Conservation (phyloP, 2,797 vertebrate genomes). For the Lates japonicus region DNA sequence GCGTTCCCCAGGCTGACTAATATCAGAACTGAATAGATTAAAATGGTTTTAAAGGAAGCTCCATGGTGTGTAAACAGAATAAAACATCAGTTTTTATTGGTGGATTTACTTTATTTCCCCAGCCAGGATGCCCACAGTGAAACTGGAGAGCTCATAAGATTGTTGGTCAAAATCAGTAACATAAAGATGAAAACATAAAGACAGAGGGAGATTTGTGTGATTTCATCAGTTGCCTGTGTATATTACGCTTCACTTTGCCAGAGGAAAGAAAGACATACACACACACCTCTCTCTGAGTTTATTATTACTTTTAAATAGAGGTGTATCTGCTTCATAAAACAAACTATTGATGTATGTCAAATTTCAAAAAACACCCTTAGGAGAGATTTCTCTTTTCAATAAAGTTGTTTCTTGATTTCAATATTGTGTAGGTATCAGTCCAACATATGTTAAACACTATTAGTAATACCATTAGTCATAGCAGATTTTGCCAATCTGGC, state of each 20-base stretch:
- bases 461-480: not conserved
- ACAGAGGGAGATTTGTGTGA: not conserved
- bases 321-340: not conserved
- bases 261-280: not conserved
- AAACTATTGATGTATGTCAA: not conserved
- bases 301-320: not conserved
- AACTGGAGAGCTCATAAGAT: not conserved
- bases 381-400: not conserved
- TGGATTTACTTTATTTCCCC: not conserved
- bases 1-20: not conserved
- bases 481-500: not conserved
- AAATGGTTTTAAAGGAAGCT: not conserved
- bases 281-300: not conserved
- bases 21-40: not conserved
- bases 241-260: not conserved
- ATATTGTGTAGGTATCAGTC: not conserved
- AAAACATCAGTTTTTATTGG: not conserved
- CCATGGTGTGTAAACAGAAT: not conserved
- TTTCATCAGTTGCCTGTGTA: conserved; percentile 2
- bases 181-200: conserved; percentile 9
- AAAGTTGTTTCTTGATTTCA: not conserved
- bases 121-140: no score
- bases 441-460: not conserved
- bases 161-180: conserved; percentile 12
- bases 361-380: not conserved